phyloP scores from a whole-genome alignment of 2,797 vertebrate genomes.

The Merluccius polli region DNA sequence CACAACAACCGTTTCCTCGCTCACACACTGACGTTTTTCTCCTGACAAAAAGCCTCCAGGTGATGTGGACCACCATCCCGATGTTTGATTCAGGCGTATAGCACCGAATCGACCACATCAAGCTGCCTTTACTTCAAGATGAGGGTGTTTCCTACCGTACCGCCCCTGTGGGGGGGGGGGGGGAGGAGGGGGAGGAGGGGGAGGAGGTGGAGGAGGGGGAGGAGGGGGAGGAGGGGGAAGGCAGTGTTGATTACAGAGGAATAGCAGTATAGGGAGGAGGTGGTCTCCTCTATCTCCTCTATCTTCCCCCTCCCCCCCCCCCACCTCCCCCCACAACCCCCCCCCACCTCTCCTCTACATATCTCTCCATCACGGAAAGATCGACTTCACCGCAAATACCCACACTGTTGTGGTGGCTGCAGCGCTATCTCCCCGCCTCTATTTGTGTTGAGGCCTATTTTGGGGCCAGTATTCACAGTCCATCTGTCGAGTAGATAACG shows the following conservation, averaged over 20 bases:
- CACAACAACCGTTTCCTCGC: not conserved
- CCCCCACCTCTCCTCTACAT: not conserved
- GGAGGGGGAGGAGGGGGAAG: not conserved
- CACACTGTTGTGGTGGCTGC: slow-evolving; percentile 10
- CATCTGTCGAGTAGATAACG: not conserved
- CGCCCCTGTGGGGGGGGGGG: not conserved
- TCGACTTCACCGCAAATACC: slow-evolving; percentile 11
- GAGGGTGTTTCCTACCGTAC: not conserved
- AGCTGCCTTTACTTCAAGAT: not conserved
- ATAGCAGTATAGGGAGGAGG: not conserved
- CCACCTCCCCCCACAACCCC: not conserved
- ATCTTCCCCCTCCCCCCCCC: not conserved
- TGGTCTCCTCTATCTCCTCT: not conserved
- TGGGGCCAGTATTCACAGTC: slow-evolving; percentile 25
- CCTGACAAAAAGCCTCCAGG: not conserved
- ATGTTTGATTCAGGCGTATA: not conserved
- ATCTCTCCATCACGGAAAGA: slow-evolving; percentile 11
- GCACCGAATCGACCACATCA: not conserved
- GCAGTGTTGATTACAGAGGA: not conserved
- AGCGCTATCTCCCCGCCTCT: slow-evolving; percentile 1
- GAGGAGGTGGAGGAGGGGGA: not conserved
- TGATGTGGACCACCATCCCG: not conserved
- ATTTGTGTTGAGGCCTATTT: slow-evolving; percentile 36
- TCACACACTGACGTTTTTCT: not conserved
- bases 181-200: too few species aligned